Conservation (phyloP, 2,888 invertebrate species). For the Lasiommata megera region DNA sequence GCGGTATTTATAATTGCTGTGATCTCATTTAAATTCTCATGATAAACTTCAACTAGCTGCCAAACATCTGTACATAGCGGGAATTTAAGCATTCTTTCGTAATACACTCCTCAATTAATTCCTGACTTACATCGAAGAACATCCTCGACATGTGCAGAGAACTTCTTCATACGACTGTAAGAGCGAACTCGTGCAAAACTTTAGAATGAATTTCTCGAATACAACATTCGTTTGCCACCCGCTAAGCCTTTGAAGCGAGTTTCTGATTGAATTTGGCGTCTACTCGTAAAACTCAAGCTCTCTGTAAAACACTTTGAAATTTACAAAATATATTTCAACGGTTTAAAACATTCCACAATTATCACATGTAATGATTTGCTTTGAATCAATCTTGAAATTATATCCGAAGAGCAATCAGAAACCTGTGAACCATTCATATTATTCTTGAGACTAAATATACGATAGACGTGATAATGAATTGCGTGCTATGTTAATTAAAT, state of each 20-base stretch:
- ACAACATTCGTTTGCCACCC: slow-evolving; percentile 28
- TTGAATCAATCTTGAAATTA: background rate
- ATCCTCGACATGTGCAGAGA: no score
- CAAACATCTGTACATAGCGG: no score
- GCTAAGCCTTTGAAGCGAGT: slow-evolving; percentile 18
- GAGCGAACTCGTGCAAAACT: background rate
- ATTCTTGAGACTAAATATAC: background rate
- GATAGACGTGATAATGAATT: slow-evolving; percentile 1
- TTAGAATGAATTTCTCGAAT: slow-evolving; percentile 19
- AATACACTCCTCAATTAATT: no score
- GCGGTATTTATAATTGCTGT: no score
- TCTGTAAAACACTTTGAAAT: background rate
- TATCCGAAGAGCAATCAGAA: slow-evolving; percentile 1
- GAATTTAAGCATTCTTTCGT: no score
- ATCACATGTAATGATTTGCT: background rate
- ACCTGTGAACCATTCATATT: slow-evolving; percentile 4
- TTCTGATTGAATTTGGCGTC: slow-evolving; percentile 21
- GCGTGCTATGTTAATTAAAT: background rate
- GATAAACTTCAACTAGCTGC: no score
- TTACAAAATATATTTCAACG: background rate
- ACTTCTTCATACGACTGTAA: background rate
- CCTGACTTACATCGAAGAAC: no score
- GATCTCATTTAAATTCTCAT: no score
- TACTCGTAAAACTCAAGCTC: no score
- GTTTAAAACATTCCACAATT: background rate